phyloP scores from a whole-genome alignment of 2,888 invertebrate genomes.

The Acanthosepion esculentum region DNA sequence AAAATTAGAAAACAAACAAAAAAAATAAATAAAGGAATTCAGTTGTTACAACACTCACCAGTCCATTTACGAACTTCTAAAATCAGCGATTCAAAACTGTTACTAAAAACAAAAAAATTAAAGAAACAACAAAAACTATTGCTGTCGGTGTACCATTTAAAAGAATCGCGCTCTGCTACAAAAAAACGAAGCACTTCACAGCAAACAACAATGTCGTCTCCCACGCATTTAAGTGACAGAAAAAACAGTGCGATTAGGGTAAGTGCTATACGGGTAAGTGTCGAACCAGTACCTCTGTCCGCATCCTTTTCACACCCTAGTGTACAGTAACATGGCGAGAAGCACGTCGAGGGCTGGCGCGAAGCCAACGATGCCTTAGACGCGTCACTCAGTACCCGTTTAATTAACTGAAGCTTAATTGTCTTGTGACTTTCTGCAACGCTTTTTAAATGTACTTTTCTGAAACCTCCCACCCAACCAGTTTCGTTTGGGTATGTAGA shows the following conservation, averaged over 20 bases:
- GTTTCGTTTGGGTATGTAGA: background rate
- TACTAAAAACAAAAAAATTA: background rate
- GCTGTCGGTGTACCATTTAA: background rate
- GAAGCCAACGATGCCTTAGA: background rate
- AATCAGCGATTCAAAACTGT: background rate
- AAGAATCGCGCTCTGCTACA: background rate
- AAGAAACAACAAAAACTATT: background rate
- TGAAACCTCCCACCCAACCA: background rate
- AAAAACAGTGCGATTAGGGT: constrained; percentile 48
- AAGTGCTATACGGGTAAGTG: constrained; percentile 47
- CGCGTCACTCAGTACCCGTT: background rate
- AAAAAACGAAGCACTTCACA: background rate
- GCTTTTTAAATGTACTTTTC: background rate
- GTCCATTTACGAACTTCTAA: background rate
- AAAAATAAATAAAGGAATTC: background rate
- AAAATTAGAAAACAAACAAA: background rate
- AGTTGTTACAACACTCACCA: background rate
- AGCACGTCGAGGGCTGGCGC: constrained; percentile 3
- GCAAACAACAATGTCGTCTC: constrained; percentile 34
- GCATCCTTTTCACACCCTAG: background rate
- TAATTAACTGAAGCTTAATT: background rate
- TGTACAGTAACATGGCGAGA: constrained; percentile 16
- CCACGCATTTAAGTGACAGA: constrained; percentile 19
- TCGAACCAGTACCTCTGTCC: constrained; percentile 40
- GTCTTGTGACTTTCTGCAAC: constrained; percentile 8